Percentiles rank a stretch among this genome's conserved stretches.
These are phyloP conservation scores for Rhadina sibilatrix DNA, from an alignment of 2,113 vertebrate genomes.

Conservation along the genomic window DNA sequence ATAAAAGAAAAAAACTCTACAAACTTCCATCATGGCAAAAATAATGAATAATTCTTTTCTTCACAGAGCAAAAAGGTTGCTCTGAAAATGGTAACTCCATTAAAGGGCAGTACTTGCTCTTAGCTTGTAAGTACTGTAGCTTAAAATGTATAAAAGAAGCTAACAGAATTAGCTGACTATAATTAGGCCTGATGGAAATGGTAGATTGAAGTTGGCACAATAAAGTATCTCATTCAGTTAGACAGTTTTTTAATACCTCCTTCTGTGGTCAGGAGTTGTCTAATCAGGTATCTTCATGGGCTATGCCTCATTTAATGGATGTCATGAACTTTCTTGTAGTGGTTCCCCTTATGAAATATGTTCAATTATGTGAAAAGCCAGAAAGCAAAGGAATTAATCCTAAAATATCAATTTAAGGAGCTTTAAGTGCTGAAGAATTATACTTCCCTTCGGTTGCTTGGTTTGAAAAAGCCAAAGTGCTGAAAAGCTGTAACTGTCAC, in stretches of 20 bases:
- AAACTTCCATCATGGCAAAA: neutral
- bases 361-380: neutral
- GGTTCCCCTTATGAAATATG: neutral
- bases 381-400: slow-evolving; percentile 28
- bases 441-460: neutral
- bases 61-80: slow-evolving; percentile 3
- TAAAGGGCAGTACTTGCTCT: slow-evolving; percentile 16
- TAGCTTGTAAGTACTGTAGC: slow-evolving; percentile 28
- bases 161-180: slow-evolving; percentile 71
- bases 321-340: neutral
- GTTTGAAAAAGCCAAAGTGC: neutral
- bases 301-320: neutral
- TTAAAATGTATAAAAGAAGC: slow-evolving; percentile 69
- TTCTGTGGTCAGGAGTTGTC: slow-evolving; percentile 1
- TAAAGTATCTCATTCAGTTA: slow-evolving; percentile 22
- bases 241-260: neutral
- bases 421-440: neutral
- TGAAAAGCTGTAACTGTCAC: neutral
- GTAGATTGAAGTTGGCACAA: slow-evolving; percentile 43
- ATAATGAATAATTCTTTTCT: slow-evolving; percentile 42
- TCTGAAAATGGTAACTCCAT: slow-evolving; percentile 39
- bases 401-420: slow-evolving; percentile 1
- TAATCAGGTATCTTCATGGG: neutral
- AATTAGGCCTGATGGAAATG: slow-evolving; percentile 61
- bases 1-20: neutral